Evolutionary conservation across 2,888 invertebrate species (phyloP).

Genomic region (Ichneumoninae sp.): DNA sequence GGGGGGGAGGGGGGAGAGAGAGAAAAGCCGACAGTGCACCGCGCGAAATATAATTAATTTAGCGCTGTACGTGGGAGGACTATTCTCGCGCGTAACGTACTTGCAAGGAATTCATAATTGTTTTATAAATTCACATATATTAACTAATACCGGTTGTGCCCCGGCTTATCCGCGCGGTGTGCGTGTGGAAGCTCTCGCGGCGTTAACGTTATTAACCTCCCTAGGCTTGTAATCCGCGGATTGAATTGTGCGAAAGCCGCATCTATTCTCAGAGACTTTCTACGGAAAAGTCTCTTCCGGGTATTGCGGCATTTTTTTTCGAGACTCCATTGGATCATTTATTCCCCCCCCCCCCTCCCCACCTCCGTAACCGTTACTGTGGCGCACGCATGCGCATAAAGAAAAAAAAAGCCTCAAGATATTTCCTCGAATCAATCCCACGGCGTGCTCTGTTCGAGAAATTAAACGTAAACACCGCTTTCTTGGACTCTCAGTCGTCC

Average conservation of each 20-base stretch:
- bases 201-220: neutral
- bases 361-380: neutral
- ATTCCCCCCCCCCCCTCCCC: neutral
- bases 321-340: neutral
- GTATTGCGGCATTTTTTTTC: constrained; percentile 26
- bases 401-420: neutral
- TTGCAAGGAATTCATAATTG: constrained; percentile 43
- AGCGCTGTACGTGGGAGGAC: constrained; percentile 40
- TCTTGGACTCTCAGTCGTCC: neutral
- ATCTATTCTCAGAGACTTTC: constrained; percentile 60
- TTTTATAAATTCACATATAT: constrained; percentile 43
- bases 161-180: neutral
- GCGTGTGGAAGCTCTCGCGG: neutral
- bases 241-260: constrained; percentile 48
- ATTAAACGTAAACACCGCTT: neutral
- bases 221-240: neutral
- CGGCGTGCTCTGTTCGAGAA: neutral
- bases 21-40: constrained; percentile 1
- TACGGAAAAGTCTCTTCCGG: constrained; percentile 57
- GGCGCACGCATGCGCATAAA: neutral
- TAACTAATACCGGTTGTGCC: constrained; percentile 3
- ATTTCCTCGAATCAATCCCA: neutral
- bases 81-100: constrained; percentile 15
- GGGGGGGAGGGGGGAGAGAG: neutral
- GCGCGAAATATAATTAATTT: constrained; percentile 38